These are phyloP conservation scores for Oreotrochilus melanogaster DNA, from an alignment of 2,113 vertebrate genomes.

Conservation along the genomic window DNA sequence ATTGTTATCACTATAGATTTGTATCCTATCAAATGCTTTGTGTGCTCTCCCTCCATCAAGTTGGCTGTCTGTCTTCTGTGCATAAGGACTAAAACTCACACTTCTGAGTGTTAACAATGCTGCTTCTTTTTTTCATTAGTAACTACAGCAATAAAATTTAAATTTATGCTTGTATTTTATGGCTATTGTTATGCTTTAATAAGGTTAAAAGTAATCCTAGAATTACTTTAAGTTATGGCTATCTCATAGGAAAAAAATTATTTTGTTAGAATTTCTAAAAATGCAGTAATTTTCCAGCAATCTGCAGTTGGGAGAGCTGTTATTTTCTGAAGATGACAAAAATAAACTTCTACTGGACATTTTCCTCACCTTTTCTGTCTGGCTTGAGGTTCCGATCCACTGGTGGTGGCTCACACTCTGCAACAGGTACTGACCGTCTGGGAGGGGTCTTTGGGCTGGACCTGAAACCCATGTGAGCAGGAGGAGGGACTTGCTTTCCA, in stretches of 20 bases:
- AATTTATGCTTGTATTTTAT: not conserved
- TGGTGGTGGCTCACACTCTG: constrained; percentile 93
- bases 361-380: constrained; percentile 94
- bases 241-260: not conserved
- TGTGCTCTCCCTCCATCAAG: not conserved
- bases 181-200: not conserved
- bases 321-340: not conserved
- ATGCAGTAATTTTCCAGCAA: not conserved
- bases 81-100: not conserved
- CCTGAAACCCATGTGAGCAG: constrained; percentile 97
- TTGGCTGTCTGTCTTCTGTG: not conserved
- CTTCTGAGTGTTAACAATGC: not conserved
- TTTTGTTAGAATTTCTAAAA: not conserved
- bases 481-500: constrained; percentile 97
- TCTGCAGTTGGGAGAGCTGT: not conserved
- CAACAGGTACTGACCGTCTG: constrained; percentile 86
- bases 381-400: constrained; percentile 98
- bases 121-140: not conserved
- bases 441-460: constrained; percentile 97
- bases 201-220: not conserved
- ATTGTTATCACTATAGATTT: not conserved
- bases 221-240: not conserved
- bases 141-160: not conserved
- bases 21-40: not conserved
- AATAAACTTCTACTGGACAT: not conserved